Percentiles rank a stretch among this genome's conserved stretches.
Conservation (phyloP, 92 coral and sea anemone species). For the Palythoa caribaeorum region DNA sequence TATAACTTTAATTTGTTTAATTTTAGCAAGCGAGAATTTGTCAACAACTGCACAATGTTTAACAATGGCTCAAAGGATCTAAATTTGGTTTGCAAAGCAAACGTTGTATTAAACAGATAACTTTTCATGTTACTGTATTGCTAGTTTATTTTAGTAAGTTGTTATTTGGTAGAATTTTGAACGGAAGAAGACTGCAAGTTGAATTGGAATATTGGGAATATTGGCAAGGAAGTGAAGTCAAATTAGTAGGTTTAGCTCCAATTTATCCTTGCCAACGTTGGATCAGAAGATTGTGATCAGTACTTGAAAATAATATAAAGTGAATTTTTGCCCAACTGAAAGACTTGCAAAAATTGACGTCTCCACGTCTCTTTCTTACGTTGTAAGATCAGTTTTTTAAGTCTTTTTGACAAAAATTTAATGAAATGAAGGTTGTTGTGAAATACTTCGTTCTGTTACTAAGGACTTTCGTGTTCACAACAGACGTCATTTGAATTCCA, state of each 20-base stretch:
- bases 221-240: not conserved
- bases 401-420: too few species aligned
- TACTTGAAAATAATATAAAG: too few species aligned
- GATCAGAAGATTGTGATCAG: too few species aligned
- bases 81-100: not conserved
- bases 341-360: too few species aligned
- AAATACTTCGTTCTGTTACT: not conserved
- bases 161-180: not conserved
- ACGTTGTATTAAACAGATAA: not conserved
- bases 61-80: not conserved
- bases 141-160: not conserved
- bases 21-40: not conserved
- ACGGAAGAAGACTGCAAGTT: not conserved
- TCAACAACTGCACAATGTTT: not conserved
- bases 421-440: not conserved
- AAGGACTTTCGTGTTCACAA: constrained; percentile 14
- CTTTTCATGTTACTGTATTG: not conserved
- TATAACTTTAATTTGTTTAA: not conserved
- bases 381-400: too few species aligned
- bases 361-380: too few species aligned
- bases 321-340: too few species aligned
- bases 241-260: too few species aligned
- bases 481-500: constrained; percentile 24
- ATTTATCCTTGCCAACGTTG: too few species aligned
- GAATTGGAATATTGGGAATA: constrained; percentile 10